These are phyloP conservation scores for Emydoidea blandingii DNA, from an alignment of 2,797 vertebrate species.

Conservation along the genomic window DNA sequence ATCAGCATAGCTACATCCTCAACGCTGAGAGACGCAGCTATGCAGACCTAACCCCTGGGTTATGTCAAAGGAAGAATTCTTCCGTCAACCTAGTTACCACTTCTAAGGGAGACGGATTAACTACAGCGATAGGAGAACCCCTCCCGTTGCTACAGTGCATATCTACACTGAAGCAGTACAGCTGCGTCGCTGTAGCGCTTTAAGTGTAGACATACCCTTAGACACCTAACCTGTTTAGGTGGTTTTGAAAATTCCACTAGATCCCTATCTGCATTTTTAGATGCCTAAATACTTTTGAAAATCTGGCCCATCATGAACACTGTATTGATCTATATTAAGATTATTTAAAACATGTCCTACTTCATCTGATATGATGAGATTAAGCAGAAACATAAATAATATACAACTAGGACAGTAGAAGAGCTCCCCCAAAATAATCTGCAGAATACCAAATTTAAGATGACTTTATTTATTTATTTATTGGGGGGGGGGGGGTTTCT, in stretches of 20 bases:
- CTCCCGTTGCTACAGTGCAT: not conserved
- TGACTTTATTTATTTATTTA: too few species aligned
- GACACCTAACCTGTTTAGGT: not conserved
- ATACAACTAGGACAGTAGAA: not conserved
- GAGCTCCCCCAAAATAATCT: not conserved
- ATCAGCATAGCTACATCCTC: not conserved
- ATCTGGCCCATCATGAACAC: not conserved
- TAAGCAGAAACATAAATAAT: not conserved
- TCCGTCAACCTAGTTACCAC: not conserved
- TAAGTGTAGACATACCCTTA: not conserved
- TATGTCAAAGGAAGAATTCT: not conserved
- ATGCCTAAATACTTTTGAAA: not conserved
- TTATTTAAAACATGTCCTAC: not conserved
- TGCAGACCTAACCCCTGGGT: not conserved
- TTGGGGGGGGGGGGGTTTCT: rapidly evolving
- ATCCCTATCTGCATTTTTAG: not conserved
- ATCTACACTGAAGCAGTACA: not conserved
- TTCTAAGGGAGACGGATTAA: not conserved
- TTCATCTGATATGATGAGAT: not conserved
- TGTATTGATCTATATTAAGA: not conserved
- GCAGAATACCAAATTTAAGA: not conserved
- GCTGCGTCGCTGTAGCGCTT: not conserved
- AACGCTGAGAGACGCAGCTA: not conserved
- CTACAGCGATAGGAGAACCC: not conserved
- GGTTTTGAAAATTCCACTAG: not conserved